Base-by-base conservation (phyloP, 2,113 vertebrate genomes). In the Clarias macrocephalus region DNA sequence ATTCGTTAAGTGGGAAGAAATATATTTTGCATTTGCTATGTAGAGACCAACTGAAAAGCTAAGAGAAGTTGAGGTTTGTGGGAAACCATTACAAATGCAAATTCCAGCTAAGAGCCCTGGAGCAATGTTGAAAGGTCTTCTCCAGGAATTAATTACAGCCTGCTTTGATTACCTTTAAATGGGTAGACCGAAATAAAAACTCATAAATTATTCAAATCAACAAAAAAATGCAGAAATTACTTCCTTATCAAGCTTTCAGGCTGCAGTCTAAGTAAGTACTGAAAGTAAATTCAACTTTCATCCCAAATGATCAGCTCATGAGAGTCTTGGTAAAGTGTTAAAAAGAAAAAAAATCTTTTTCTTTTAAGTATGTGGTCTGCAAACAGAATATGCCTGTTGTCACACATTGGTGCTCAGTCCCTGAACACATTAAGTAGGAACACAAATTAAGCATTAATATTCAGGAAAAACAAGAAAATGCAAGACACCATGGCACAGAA, bases 71-170 rank as follows among this genome's bases (percentile, higher is more conserved):
- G 63, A 84, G 68, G 66, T 54, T 84, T n/a, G 23, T 63, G 42
- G 80, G n/a, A 85, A 91, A 85, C 82, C 76, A 94, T 94, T 92
- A 92, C 60, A 79, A 89, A 93, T 93, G 91, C 86, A 91, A 91
- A 94, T 91, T 91, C 80, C 30, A 62, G 86, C 81, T 92, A 90
- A 91, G 91, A 89, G 88, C 83, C 88, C 84, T 48, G 28, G 80
- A 88, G 90, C 86, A 86, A 85, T 84, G 84, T 84, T 66, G 68
- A 93, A 88, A 90, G 90, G 89, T 90, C 89, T 80, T 88, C 87
- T 63, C 60, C 25, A 48, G 87, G 89, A 93, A 86, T 88, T 85
- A 87, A 85, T 89, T 85, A 88, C 81, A 56, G 85, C 65, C 70
- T 89, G 86, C 54, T 85, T 90, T 85, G 90, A 92, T 92, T 91